phyloP scores from a whole-genome alignment of 1,140 invertebrate genomes.

The Papilio polyxenes region DNA sequence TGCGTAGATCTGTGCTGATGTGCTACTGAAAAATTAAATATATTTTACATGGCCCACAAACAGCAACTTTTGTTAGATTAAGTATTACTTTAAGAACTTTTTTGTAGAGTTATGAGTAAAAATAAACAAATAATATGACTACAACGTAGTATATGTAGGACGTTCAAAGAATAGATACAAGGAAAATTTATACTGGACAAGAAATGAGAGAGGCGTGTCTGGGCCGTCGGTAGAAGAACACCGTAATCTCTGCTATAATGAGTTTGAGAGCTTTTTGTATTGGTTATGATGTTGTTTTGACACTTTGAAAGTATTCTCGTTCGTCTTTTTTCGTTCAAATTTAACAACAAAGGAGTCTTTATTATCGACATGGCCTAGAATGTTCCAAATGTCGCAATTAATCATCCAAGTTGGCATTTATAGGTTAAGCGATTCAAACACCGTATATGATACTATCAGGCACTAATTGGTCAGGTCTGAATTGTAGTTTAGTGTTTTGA shows the following conservation, averaged over 20 bases:
- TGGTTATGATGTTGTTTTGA: neutral
- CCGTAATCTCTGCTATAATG: neutral
- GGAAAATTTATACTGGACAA: neutral
- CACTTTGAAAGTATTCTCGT: neutral
- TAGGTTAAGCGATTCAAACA: neutral
- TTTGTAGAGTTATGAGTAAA: neutral
- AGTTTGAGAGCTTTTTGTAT: neutral
- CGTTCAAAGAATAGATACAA: neutral
- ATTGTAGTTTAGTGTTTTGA: neutral
- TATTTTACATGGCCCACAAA: no score
- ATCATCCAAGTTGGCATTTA: constrained; percentile 9
- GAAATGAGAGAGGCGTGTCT: neutral
- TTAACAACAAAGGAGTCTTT: neutral
- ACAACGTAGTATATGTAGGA: neutral
- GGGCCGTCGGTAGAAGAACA: neutral
- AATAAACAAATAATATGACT: neutral
- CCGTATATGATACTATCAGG: neutral
- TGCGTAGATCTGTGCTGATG: no score
- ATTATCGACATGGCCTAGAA: neutral
- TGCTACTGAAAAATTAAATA: no score
- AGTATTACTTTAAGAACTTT: neutral
- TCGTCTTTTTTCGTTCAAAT: neutral
- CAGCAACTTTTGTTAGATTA: neutral
- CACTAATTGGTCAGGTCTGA: neutral
- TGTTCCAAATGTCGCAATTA: constrained; percentile 1